Conservation (phyloP, 2,797 vertebrate species). For the Furcifer pardalis region DNA sequence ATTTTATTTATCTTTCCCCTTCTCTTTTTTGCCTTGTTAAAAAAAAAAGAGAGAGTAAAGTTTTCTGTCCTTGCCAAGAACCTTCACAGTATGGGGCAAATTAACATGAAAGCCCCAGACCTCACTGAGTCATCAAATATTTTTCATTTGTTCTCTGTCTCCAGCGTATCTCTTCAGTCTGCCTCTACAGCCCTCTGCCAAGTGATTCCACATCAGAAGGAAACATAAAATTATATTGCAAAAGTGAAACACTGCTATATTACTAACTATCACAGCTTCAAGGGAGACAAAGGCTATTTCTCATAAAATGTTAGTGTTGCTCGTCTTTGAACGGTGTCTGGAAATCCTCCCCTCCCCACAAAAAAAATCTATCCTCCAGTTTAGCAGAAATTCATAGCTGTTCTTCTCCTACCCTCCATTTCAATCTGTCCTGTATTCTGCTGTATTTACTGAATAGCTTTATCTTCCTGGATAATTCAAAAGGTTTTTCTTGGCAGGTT, state of each 20-base stretch:
- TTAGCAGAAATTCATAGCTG: constrained; percentile 29
- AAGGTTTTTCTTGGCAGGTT: constrained; percentile 2
- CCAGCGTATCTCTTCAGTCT: constrained; percentile 47
- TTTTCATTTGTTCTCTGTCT: constrained; percentile 57
- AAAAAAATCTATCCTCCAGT: neutral
- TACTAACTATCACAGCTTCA: constrained; percentile 40
- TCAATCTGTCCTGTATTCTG: neutral
- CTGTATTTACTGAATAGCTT: neutral
- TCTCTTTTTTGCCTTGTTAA: neutral
- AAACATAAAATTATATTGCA: constrained; percentile 53
- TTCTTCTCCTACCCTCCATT: fast-evolving
- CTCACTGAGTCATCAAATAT: constrained; percentile 54
- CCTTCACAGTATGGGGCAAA: constrained; percentile 52
- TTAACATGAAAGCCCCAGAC: constrained; percentile 51
- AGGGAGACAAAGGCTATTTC: constrained; percentile 35
- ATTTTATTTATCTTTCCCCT: constrained; percentile 15
- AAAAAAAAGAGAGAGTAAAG: constrained; percentile 21
- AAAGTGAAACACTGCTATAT: constrained; percentile 46
- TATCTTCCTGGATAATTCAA: constrained; percentile 38
- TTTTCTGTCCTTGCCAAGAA: constrained; percentile 57
- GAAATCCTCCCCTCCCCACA: neutral
- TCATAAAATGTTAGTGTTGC: neutral
- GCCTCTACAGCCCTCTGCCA: constrained; percentile 41
- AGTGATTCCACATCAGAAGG: constrained; percentile 59
- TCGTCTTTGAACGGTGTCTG: neutral